Base-by-base conservation (phyloP, 1,140 invertebrate species). In the Zaprionus ornatus region DNA sequence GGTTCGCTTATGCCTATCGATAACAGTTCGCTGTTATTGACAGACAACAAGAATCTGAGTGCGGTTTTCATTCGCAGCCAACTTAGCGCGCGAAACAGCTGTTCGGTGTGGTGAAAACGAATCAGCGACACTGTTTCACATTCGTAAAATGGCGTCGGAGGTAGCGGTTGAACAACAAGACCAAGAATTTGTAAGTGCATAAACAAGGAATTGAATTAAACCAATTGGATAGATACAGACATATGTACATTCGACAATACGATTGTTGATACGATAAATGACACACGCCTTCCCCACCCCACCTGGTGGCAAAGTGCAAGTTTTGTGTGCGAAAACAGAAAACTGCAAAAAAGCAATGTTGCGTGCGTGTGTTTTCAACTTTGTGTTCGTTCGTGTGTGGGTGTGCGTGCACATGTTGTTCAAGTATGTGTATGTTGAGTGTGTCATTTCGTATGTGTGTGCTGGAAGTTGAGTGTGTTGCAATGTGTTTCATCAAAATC, bases 61-160 rank as follows among this genome's bases (percentile, higher is more conserved):
- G 50, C 45, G 40, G 32, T 48, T 17, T 25, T 35, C 27, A 67
- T 55, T 74, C 40, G 52, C 66, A 74, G 57, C 72, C 59, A 74
- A 74, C 72, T 63, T 74, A 25, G 59, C 67, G 67, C 42, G 54
- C 67, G 25, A 59, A 75, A 75, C 73, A 75, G 68, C 67, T 75
- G 68, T 71, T 75, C 59, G 45, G 55, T 59, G 67, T 70, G 68
- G 67, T 75, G 68, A 75, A 71, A 71, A 64, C 73, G 60, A 71
- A 60, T 65, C 60, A 68, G 54, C 73, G 54, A 70, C 64, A 75
- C 57, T 76, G 61, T 73, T 76, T 76, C 74, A 76, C 74, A 76
- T 76, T 76, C 74, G 74, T 76, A 76, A 76, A 76, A 76, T 76
- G 74, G 74, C 74, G 74, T 76, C 74, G 74, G 74, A 76, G 68